A percentile compares a stretch with the other conserved stretches of the same genome.
These are phyloP conservation scores for Malacosoma neustria DNA, from an alignment of 2,888 invertebrate species.

Conservation along the genomic window DNA sequence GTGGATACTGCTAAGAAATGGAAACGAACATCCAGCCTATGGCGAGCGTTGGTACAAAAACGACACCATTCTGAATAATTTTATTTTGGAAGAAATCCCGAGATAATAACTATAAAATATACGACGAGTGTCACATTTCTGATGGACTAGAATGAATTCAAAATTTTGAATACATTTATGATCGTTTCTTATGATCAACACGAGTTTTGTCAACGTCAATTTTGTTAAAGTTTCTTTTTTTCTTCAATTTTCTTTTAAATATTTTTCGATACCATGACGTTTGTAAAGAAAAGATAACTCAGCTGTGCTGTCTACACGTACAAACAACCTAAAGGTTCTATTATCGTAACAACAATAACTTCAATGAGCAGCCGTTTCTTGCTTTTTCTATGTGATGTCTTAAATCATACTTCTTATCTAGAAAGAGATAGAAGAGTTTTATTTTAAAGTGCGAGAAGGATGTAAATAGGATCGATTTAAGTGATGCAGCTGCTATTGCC, in stretches of 20 bases:
- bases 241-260: background rate
- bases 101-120: too few species aligned
- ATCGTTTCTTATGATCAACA: too few species aligned
- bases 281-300: background rate
- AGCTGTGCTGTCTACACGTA: background rate
- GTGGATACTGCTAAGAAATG: too few species aligned
- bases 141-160: too few species aligned
- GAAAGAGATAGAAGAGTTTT: constrained; percentile 21
- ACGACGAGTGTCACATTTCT: too few species aligned
- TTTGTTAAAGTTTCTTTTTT: background rate
- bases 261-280: background rate
- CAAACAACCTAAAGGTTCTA: background rate
- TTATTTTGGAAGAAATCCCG: too few species aligned
- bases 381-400: constrained; percentile 16
- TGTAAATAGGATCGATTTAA: constrained; percentile 46
- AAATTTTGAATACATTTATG: too few species aligned
- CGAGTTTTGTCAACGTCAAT: too few species aligned
- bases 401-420: constrained; percentile 34
- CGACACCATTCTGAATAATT: too few species aligned
- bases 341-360: background rate
- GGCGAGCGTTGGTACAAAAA: too few species aligned
- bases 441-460: constrained; percentile 23
- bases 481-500: constrained; percentile 51
- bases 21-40: too few species aligned
- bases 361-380: constrained; percentile 17